A percentile compares a stretch with the other conserved stretches of the same genome.
Conservation (phyloP, 2,113 vertebrate genomes). For the Arenaria interpres region DNA sequence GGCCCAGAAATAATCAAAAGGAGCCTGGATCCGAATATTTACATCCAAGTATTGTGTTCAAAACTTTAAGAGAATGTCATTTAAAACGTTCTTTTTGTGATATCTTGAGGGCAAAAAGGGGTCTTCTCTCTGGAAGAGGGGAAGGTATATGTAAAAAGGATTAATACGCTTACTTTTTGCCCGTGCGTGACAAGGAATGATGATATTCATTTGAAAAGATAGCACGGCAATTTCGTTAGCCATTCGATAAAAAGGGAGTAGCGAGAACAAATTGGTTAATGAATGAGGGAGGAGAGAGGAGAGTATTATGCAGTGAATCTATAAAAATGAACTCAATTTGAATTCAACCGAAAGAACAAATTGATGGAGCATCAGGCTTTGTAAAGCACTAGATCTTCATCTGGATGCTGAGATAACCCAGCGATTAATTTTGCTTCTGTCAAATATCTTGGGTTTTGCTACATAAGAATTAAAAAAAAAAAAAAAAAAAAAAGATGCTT, state of each 20-base stretch:
- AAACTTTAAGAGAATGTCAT: neutral
- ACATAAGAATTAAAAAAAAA: constrained; percentile 9
- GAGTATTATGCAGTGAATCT: constrained; percentile 42
- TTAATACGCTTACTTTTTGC: neutral
- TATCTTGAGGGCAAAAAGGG: neutral
- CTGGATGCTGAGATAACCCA: constrained; percentile 31
- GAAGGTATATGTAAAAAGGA: neutral
- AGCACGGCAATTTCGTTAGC: neutral
- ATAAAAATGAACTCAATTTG: constrained; percentile 67
- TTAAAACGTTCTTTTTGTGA: neutral
- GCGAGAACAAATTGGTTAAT: constrained; percentile 64
- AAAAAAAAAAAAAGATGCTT: neutral
- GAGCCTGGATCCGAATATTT: neutral
- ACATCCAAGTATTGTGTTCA: fast-evolving
- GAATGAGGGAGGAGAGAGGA: constrained; percentile 54
- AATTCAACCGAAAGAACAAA: constrained; percentile 56
- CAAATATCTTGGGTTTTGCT: constrained; percentile 12
- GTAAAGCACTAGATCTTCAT: constrained; percentile 67
- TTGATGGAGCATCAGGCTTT: constrained; percentile 55
- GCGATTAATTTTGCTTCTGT: constrained; percentile 48
- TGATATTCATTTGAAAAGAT: constrained; percentile 23
- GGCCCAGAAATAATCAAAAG: neutral
- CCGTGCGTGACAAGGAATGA: constrained; percentile 52
- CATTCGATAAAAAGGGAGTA: constrained; percentile 49
- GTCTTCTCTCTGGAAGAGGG: neutral